Percentiles rank a stretch among this genome's conserved stretches.
Conservation (phyloP, 1,140 invertebrate genomes). For the Asbolus verrucosus region DNA sequence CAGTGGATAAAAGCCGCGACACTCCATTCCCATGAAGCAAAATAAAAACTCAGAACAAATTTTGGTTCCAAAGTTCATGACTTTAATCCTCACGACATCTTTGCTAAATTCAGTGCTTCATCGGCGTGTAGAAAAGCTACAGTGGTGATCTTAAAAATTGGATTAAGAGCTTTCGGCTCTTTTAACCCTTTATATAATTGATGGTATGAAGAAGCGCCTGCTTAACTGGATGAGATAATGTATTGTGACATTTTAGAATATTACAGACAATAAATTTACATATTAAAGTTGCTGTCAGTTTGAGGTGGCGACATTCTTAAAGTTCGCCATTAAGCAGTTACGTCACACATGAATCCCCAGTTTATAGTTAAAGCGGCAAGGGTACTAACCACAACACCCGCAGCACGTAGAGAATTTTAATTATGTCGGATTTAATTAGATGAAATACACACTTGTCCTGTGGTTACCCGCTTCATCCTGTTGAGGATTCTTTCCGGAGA, state of each 20-base stretch:
- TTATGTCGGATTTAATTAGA: conserved; percentile 47
- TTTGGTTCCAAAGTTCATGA: too few relatives aligned
- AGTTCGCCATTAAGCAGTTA: conserved; percentile 37
- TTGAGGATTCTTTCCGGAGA: not conserved
- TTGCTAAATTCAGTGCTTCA: too few relatives aligned
- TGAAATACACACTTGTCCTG: conserved; percentile 41
- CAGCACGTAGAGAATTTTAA: conserved; percentile 46
- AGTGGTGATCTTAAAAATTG: too few relatives aligned
- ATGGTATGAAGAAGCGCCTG: too few relatives aligned
- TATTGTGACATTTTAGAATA: not conserved
- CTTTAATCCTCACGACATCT: too few relatives aligned
- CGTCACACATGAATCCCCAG: conserved; percentile 44
- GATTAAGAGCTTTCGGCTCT: too few relatives aligned
- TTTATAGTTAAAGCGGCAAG: conserved; percentile 36
- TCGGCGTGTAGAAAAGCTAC: too few relatives aligned
- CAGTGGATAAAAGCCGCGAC: too few relatives aligned
- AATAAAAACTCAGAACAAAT: too few relatives aligned
- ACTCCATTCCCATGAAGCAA: too few relatives aligned
- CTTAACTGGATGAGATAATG: not conserved
- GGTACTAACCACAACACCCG: conserved; percentile 41
- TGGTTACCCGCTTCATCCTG: conserved; percentile 16
- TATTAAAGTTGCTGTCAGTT: conserved; percentile 7
- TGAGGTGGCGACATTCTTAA: conserved; percentile 38
- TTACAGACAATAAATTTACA: conserved; percentile 6
- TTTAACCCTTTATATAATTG: too few relatives aligned